Evolutionary conservation across 2,888 invertebrate species (phyloP), one percentile per base, ranked within the genome.

Genomic region (Hipparchia semele): DNA sequence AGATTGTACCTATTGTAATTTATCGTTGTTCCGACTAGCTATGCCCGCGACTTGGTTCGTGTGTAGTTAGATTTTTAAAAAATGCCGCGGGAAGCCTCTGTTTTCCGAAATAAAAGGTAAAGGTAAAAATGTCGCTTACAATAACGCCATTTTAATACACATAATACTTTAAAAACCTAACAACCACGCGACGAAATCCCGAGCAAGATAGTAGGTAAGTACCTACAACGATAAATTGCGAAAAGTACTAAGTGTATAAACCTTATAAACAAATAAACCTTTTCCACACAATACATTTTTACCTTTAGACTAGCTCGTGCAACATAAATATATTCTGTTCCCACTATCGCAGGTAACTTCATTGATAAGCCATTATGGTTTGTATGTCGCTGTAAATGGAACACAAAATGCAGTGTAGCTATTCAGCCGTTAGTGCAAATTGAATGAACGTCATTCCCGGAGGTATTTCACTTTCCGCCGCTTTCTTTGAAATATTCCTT

Each of bases 401-500:
- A 70, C 72, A 62, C 45, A 76, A 72, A 72, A 72, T 74, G 58
- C 56, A 70, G 68, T 71, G 68, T 46, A 71, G 54, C 70, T 23
- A 23, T 75, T 61, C 45, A 61, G 51, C 56, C 59, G 58, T 61
- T 68, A 67, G 77, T 71, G 76, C 69, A 79, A 79, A 79, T 77
- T 77, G 78, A 79, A 79, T 79, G 76, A 78, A 78, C 79, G 78
- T 76, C 79, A 76, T 77, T 75, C 78, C 74, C 73, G 45, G 66
- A 73, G 75, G 78, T 69, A 75, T 74, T 77, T 72, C 77, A 77
- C 75, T 78, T 77, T 77, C 64, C 73, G 71, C 73, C 71, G 70
- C 75, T 77, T 77, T 77, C 77, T 75, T 75, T 74, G 74, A 72
- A 74, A 77, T 77, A 75, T 77, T 72, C 73, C 72, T 73, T 74